A percentile compares a stretch with the other conserved stretches of the same genome.
Conservation (phyloP, 2,113 vertebrate genomes). For the Neogale vison region DNA sequence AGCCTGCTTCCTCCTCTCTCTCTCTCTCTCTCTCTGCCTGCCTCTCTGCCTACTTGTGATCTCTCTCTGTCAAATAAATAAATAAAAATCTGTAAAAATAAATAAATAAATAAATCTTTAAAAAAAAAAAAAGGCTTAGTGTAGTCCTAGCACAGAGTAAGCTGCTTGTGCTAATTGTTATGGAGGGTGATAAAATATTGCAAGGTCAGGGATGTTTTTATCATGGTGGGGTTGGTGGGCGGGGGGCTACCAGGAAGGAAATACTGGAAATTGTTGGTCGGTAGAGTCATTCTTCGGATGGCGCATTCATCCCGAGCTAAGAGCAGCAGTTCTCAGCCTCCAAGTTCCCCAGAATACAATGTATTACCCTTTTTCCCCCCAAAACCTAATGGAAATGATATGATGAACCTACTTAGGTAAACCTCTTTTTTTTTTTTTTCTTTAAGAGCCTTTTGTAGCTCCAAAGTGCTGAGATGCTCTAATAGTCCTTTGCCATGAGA, state of each 20-base stretch:
- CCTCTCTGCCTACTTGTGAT: too few relatives aligned
- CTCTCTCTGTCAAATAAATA: too few relatives aligned
- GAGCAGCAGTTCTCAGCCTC: not conserved
- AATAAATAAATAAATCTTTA: too few relatives aligned
- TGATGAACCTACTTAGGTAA: not conserved
- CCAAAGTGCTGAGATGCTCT: not conserved
- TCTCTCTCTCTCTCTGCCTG: too few relatives aligned
- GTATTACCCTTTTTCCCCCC: not conserved
- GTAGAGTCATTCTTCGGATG: not conserved
- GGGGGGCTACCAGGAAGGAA: not conserved
- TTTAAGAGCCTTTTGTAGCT: not conserved
- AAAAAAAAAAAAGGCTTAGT: too few relatives aligned
- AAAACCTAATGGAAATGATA: not conserved
- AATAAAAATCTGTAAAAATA: too few relatives aligned
- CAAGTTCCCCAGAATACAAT: too few relatives aligned
- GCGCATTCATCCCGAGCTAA: not conserved
- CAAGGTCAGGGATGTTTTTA: not conserved
- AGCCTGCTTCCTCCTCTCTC: too few relatives aligned
- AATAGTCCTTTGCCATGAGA: not conserved
- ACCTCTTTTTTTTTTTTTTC: not conserved
- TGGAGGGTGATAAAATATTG: not conserved
- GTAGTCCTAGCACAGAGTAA: rapidly evolving
- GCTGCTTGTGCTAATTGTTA: not conserved
- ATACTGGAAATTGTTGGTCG: not conserved
- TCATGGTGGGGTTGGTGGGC: not conserved